Base-by-base conservation (phyloP, 2,888 invertebrate species). In the Phymatocera aterrima region DNA sequence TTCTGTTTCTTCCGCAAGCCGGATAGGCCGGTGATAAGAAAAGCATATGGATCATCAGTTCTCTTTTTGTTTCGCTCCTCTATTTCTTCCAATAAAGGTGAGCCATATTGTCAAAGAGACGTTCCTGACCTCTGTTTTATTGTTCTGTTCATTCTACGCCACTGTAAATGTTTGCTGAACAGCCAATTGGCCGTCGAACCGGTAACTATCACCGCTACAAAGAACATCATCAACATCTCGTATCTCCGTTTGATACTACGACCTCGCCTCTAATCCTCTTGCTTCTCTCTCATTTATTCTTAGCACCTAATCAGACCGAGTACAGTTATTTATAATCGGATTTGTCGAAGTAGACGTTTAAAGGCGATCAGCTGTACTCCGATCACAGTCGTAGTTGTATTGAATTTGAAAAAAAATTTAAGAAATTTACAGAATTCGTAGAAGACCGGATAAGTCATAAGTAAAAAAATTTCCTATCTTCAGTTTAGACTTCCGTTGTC, bases 281-380 rank as follows among this genome's bases (percentile, higher is more conserved):
- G 28, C 40, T 65, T 78, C 46, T 28, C 80, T 78, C 75, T 65
- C 46, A 70, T 85, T 85, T 87, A 88, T 87, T 87, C 87, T 88
- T 88, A 87, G 88, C 84, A 81, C 77, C 81, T 86, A 87, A 88
- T 87, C 86, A 83, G 86, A 86, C 82, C 85, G 83, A 84, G 83
- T 84, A 81, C 81, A 82, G 83, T 80, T 84, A 86, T 86, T 86
- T 85, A 83, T 85, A 82, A 79, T 78, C 83, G 77, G 57, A 77
- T 80, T 79, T 83, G 80, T 83, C 80, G 79, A 81, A 65, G 46
- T 79, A 46, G 61, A 61, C 70, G 57, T 34, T 72, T 60, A 72
- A 74, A 60, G 64, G 61, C 65, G 64, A 77, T 77, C 77, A 77
- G 77, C 77, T 77, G 77, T 77, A 51, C 48, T 61, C 64, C 28